Percentiles rank a stretch among this genome's conserved stretches.
Conservation (phyloP, 1,140 invertebrate genomes). For the Anoplophora glabripennis region DNA sequence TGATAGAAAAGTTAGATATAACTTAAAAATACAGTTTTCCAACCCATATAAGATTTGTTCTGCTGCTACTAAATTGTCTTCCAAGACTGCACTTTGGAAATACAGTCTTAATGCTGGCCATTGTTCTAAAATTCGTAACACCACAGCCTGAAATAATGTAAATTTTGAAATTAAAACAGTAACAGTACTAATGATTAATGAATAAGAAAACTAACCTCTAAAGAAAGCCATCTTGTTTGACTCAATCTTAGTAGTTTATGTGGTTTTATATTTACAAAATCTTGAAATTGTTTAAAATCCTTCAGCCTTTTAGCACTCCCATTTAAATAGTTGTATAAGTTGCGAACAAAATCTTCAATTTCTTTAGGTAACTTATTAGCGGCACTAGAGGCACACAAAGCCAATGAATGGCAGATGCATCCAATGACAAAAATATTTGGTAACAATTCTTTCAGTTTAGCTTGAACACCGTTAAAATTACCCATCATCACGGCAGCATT, state of each 20-base stretch:
- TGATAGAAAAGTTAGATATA: too few relatives aligned
- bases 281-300: conserved; percentile 10
- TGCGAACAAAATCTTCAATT: conserved; percentile 9
- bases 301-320: not conserved
- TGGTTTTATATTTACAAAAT: conserved; percentile 9
- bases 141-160: not conserved
- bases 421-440: conserved; percentile 13
- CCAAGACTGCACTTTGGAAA: conserved; percentile 1
- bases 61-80: not conserved
- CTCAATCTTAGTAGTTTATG: conserved; percentile 1
- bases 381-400: conserved; percentile 12
- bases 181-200: too few relatives aligned
- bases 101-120: conserved; percentile 10
- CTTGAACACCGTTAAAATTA: too few relatives aligned
- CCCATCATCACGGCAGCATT: too few relatives aligned
- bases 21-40: not conserved
- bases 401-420: conserved; percentile 17
- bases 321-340: conserved; percentile 11
- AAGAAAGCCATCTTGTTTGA: conserved; percentile 16
- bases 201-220: too few relatives aligned
- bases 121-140: conserved; percentile 4
- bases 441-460: too few relatives aligned
- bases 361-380: conserved; percentile 6
- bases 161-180: too few relatives aligned
- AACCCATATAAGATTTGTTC: not conserved